A percentile compares a stretch with the other conserved stretches of the same genome.
Conservation (phyloP, 2,888 invertebrate genomes). For the Apodemia hepburni region DNA sequence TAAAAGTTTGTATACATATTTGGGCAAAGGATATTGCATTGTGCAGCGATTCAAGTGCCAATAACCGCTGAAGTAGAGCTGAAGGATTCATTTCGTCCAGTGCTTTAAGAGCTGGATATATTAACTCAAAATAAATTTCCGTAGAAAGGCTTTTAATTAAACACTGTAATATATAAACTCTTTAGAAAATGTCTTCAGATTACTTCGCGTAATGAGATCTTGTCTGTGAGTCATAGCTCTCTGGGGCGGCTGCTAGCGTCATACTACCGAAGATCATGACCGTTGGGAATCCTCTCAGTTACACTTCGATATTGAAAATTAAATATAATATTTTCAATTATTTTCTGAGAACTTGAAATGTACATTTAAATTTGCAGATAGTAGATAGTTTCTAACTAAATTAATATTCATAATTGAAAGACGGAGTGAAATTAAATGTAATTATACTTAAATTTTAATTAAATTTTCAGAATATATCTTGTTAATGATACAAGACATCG, state of each 20-base stretch:
- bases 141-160: slow-evolving; percentile 10
- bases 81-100: slow-evolving; percentile 30
- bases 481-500: no score
- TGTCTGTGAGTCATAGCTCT: slow-evolving; percentile 62
- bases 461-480: no score
- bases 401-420: no score
- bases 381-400: neutral
- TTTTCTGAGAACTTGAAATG: slow-evolving; percentile 18
- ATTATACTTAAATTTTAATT: no score
- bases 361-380: neutral
- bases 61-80: slow-evolving; percentile 51
- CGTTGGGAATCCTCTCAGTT: slow-evolving; percentile 50
- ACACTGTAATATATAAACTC: neutral
- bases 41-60: slow-evolving; percentile 60
- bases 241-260: slow-evolving; percentile 50
- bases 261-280: slow-evolving; percentile 61
- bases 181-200: slow-evolving; percentile 42
- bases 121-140: slow-evolving; percentile 16
- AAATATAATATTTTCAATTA: slow-evolving; percentile 23
- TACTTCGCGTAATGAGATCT: slow-evolving; percentile 62
- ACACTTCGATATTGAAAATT: slow-evolving; percentile 30
- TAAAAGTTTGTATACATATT: neutral
- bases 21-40: slow-evolving; percentile 54
- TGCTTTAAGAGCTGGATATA: slow-evolving; percentile 16
- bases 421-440: no score